Evolutionary conservation across 2,113 vertebrate species (phyloP).

Genomic region (Caranx ignobilis): DNA sequence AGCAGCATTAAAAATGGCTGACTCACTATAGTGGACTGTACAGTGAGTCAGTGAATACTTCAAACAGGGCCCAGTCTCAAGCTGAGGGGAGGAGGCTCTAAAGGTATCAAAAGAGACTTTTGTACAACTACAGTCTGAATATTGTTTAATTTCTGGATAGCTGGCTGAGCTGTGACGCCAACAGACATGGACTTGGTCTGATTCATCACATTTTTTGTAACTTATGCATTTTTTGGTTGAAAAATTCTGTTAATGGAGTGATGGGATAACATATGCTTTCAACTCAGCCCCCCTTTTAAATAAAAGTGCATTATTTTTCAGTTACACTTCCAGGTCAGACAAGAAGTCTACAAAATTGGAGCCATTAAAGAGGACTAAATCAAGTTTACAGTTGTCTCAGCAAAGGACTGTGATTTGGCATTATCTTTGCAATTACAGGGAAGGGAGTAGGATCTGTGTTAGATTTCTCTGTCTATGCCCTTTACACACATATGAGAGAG

Average conservation of each 20-base stretch:
- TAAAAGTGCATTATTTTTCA: constrained; percentile 23
- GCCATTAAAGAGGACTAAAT: constrained; percentile 82
- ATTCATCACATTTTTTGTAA: background rate
- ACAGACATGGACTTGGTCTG: background rate
- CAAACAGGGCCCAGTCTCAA: no score
- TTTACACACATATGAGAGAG: constrained; percentile 32
- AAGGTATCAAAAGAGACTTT: background rate
- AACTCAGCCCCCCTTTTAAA: background rate
- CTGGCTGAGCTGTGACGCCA: background rate
- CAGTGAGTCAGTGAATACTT: no score
- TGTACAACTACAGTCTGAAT: background rate
- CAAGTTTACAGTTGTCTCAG: constrained; percentile 75
- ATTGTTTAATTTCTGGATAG: background rate
- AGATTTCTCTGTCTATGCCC: constrained; percentile 78
- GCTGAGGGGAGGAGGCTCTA: no score
- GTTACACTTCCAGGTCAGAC: constrained; percentile 20
- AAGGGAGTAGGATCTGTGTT: constrained; percentile 75
- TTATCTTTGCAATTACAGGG: constrained; percentile 83
- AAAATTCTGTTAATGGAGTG: no score
- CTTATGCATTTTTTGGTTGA: no score
- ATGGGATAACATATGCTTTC: no score
- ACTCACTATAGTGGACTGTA: no score
- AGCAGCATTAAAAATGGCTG: no score
- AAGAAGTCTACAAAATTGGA: constrained; percentile 71
- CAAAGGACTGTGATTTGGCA: constrained; percentile 77